Evolutionary conservation across 2,113 vertebrate genomes (phyloP).

Genomic region (Crotalus tigris): DNA sequence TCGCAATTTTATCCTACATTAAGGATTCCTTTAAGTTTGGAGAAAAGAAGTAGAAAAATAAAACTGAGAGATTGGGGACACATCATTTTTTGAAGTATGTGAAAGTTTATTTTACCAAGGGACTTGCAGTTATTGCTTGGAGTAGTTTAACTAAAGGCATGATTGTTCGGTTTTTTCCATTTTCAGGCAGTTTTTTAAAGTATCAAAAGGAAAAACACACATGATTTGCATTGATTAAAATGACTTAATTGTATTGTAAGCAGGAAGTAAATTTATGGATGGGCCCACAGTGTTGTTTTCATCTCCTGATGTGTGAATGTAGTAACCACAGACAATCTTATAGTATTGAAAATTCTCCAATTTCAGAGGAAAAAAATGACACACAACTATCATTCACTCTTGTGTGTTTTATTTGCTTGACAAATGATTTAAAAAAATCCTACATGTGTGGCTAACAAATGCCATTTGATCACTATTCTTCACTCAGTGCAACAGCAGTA

Average conservation of each 20-base stretch:
- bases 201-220: not conserved
- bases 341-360: not conserved
- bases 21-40: slow-evolving; percentile 55
- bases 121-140: slow-evolving; percentile 38
- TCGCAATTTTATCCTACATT: slow-evolving; percentile 30
- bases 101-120: slow-evolving; percentile 46
- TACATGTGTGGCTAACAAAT: not conserved
- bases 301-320: not conserved
- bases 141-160: slow-evolving; percentile 53
- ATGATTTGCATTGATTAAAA: slow-evolving; percentile 23
- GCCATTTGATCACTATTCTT: not conserved
- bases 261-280: not conserved
- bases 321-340: not conserved
- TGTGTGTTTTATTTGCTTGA: not conserved
- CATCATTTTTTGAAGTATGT: slow-evolving; percentile 45
- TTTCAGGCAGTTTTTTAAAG: slow-evolving; percentile 42
- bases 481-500: not conserved
- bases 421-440: not conserved
- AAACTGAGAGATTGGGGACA: slow-evolving; percentile 48
- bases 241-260: slow-evolving; percentile 37
- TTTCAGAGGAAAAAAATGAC: not conserved
- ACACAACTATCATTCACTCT: not conserved
- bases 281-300: not conserved
- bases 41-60: slow-evolving; percentile 40
- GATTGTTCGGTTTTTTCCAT: slow-evolving; percentile 38